Evolutionary conservation across 2,797 vertebrate genomes (phyloP).

Genomic region (Podarcis lilfordi): DNA sequence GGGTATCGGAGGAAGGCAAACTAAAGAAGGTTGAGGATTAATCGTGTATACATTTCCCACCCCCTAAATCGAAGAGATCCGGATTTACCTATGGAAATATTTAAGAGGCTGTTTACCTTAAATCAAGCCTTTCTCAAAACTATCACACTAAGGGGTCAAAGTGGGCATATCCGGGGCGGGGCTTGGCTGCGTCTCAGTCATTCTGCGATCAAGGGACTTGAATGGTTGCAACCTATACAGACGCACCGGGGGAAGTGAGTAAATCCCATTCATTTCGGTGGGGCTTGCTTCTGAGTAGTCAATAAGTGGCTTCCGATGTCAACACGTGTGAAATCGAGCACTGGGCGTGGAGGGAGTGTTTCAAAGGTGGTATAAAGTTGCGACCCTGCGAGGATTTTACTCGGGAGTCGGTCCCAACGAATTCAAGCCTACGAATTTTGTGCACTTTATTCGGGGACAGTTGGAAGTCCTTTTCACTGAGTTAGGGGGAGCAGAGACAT

Average conservation of each 20-base stretch:
- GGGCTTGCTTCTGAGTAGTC: no score
- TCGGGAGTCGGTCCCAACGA: no score
- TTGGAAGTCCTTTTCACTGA: no score
- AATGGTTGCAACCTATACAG: no score
- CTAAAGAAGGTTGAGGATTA: background rate
- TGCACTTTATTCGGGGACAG: background rate
- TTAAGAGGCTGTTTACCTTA: background rate
- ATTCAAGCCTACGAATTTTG: no score
- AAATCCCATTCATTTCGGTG: background rate
- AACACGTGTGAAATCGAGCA: no score
- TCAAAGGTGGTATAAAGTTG: no score
- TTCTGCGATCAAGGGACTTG: no score
- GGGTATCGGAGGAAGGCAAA: background rate
- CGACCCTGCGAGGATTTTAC: background rate
- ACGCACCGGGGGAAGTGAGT: no score
- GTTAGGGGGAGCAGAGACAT: no score
- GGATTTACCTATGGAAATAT: background rate
- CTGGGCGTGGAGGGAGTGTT: no score
- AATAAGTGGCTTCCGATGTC: no score
- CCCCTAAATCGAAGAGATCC: background rate
- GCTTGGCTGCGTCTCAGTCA: background rate
- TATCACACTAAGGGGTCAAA: background rate
- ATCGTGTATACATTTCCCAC: background rate
- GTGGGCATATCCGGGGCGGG: background rate
- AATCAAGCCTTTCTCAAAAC: background rate